Conservation (phyloP, 2,888 invertebrate species). For the Ellobium chinense region DNA sequence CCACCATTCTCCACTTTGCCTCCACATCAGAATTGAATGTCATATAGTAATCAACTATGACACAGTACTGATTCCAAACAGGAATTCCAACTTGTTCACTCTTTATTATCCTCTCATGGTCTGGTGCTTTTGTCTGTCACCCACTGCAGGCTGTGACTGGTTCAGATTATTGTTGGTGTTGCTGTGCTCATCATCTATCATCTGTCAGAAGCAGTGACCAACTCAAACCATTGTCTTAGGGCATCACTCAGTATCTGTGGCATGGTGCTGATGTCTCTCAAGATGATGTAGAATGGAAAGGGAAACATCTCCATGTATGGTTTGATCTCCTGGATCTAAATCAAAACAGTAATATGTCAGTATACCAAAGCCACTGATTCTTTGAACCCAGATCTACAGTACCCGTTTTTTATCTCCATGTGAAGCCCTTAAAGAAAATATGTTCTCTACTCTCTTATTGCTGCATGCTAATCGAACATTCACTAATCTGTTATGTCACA, state of each 20-base stretch:
- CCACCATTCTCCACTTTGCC: too few relatives aligned
- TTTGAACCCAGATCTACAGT: neutral
- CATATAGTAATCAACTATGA: too few relatives aligned
- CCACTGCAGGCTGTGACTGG: too few relatives aligned
- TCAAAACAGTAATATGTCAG: slow-evolving; percentile 27
- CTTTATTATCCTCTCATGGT: too few relatives aligned
- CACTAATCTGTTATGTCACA: too few relatives aligned
- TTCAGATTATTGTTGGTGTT: too few relatives aligned
- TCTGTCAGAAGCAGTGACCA: slow-evolving; percentile 82
- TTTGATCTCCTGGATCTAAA: slow-evolving; percentile 81
- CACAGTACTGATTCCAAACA: too few relatives aligned
- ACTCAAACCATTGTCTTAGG: slow-evolving; percentile 98
- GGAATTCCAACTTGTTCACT: too few relatives aligned
- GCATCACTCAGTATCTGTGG: slow-evolving; percentile 97
- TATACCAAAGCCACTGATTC: neutral
- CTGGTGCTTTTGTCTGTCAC: too few relatives aligned
- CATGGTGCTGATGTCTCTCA: slow-evolving; percentile 91
- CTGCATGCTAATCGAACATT: too few relatives aligned
- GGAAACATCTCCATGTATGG: slow-evolving; percentile 97
- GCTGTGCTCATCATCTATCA: too few relatives aligned
- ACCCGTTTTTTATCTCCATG: neutral
- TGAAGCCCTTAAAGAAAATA: neutral
- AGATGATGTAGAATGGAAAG: slow-evolving; percentile 97
- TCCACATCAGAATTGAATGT: too few relatives aligned
- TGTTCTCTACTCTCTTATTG: neutral